Evolutionary conservation across 1,140 invertebrate species (phyloP).

Genomic region (Ceratoteleas bidentatus): DNA sequence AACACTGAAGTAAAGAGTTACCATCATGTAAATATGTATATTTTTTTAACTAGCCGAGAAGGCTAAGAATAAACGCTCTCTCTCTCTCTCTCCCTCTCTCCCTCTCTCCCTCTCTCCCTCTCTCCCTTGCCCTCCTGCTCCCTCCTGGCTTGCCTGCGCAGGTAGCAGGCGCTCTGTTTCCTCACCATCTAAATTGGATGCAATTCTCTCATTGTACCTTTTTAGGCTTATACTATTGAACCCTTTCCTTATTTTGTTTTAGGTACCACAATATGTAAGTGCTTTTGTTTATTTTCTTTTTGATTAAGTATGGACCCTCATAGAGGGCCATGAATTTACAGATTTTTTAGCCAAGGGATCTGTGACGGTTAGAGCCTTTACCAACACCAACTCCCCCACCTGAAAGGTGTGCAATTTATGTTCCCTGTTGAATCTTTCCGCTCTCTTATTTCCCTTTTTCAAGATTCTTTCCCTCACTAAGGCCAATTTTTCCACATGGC

Average conservation of each 20-base stretch:
- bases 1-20: too few relatives aligned
- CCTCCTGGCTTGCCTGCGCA: too few relatives aligned
- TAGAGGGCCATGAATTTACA: background rate
- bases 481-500: conserved; percentile 11
- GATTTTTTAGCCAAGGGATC: background rate
- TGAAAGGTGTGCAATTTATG: conserved; percentile 3
- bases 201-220: too few relatives aligned
- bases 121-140: too few relatives aligned
- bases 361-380: background rate
- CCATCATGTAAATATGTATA: too few relatives aligned
- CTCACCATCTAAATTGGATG: too few relatives aligned
- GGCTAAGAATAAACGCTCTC: too few relatives aligned
- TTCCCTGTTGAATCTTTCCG: conserved; percentile 70
- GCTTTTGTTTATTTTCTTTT: conserved; percentile 2
- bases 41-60: too few relatives aligned
- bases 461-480: conserved; percentile 3
- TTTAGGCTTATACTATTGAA: conserved; percentile 12
- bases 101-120: too few relatives aligned
- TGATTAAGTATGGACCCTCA: background rate
- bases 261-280: background rate
- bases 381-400: conserved; percentile 1
- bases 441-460: conserved; percentile 7
- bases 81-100: too few relatives aligned
- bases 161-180: too few relatives aligned
- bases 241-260: background rate